Evolutionary conservation across 2,113 vertebrate species (phyloP).

Genomic region (Onychostoma macrolepis): DNA sequence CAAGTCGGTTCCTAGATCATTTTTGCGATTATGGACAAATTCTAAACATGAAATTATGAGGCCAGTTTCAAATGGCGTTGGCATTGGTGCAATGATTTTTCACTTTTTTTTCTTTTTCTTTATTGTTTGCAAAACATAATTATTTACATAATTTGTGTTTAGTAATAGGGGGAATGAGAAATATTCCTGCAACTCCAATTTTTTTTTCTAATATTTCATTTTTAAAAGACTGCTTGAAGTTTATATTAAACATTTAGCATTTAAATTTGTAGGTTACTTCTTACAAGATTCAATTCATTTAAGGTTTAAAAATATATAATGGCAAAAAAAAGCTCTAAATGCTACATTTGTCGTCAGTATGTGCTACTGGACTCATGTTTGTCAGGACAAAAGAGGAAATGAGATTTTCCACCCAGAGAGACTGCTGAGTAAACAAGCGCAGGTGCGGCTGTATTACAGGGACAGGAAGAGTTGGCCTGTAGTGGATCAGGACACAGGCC

Average conservation of each 20-base stretch:
- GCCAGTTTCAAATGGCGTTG: not conserved
- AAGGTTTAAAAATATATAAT: too few relatives aligned
- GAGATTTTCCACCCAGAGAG: constrained; percentile 40
- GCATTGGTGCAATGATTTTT: not conserved
- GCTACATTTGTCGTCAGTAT: not conserved
- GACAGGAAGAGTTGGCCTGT: constrained; percentile 60
- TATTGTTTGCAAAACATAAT: not conserved
- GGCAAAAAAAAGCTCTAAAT: not conserved
- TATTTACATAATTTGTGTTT: too few relatives aligned
- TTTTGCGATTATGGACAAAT: not conserved
- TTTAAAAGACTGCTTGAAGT: not conserved
- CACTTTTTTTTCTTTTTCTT: not conserved
- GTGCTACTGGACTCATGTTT: not conserved
- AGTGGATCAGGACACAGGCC: constrained; percentile 51
- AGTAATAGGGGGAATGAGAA: too few relatives aligned
- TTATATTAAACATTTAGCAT: not conserved
- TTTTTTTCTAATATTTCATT: not conserved
- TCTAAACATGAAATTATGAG: not conserved
- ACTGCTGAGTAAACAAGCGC: constrained; percentile 55
- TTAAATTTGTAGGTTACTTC: not conserved
- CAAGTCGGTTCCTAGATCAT: not conserved
- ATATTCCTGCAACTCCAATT: too few relatives aligned
- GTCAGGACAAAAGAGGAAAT: constrained; percentile 25
- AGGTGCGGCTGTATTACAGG: constrained; percentile 61
- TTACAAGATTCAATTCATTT: too few relatives aligned